phyloP scores from a whole-genome alignment of 2,888 invertebrate species.

The Allolobophora icterica region DNA sequence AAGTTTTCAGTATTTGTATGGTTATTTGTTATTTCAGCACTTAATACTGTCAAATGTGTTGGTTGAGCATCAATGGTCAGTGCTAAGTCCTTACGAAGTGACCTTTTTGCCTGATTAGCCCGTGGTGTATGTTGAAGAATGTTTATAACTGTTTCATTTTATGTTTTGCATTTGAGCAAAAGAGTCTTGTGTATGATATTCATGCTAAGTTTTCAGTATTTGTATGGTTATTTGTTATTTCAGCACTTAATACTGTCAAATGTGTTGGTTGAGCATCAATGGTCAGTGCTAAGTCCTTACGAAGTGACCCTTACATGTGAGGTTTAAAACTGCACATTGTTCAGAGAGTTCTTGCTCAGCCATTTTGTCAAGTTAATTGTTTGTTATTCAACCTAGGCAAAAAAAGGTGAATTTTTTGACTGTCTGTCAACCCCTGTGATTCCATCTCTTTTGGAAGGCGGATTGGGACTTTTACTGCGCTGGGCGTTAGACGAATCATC shows the following conservation, averaged over 20 bases:
- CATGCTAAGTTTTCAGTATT: no score
- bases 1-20: no score
- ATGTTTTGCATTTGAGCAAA: not conserved
- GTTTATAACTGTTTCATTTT: not conserved
- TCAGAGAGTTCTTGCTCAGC: no score
- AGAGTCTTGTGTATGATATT: no score
- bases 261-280: not conserved
- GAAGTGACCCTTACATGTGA: no score
- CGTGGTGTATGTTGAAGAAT: not conserved
- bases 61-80: not conserved
- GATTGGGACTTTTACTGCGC: constrained; percentile 79
- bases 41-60: no score
- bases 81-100: not conserved
- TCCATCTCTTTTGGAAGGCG: constrained; percentile 72
- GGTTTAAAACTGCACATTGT: no score
- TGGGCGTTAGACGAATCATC: constrained; percentile 86
- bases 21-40: no score
- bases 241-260: no score
- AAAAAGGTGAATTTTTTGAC: constrained; percentile 77
- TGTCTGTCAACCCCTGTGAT: constrained; percentile 76
- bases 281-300: not conserved
- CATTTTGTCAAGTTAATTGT: not conserved
- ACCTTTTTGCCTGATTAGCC: not conserved
- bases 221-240: no score
- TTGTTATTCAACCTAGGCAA: constrained; percentile 55